phyloP scores from a whole-genome alignment of 2,888 invertebrate species.

The Perizoma affinitatum region DNA sequence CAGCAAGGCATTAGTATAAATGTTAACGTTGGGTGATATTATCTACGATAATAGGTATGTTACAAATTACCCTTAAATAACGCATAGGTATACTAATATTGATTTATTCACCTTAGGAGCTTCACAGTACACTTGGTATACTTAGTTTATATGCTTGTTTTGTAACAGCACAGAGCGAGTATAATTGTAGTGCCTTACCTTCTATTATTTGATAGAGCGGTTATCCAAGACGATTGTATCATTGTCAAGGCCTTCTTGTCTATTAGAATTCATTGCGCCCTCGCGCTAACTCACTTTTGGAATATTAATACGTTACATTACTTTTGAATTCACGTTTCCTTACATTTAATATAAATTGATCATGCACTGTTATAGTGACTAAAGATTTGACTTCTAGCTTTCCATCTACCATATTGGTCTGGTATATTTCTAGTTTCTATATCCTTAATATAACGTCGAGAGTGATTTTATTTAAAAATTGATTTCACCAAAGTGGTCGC shows the following conservation, averaged over 20 bases:
- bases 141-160: background rate
- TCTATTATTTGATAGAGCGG: constrained; percentile 59
- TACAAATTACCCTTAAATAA: too few relatives aligned
- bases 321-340: constrained; percentile 54
- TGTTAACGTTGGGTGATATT: background rate
- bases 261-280: constrained; percentile 75
- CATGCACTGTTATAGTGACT: background rate
- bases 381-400: background rate
- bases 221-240: constrained; percentile 67
- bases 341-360: constrained; percentile 36
- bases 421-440: background rate
- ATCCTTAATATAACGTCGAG: background rate
- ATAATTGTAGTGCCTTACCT: constrained; percentile 1
- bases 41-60: too few relatives aligned
- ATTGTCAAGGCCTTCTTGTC: constrained; percentile 76
- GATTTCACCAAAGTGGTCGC: background rate
- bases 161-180: constrained; percentile 2
- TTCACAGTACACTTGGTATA: too few relatives aligned
- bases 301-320: constrained; percentile 67
- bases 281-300: constrained; percentile 67
- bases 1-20: background rate
- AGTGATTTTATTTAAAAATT: too few relatives aligned
- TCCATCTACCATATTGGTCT: background rate
- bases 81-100: too few relatives aligned
- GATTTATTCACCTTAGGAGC: too few relatives aligned